Evolutionary conservation across 2,888 invertebrate species (phyloP).

Genomic region (Ennomos quercinarius): DNA sequence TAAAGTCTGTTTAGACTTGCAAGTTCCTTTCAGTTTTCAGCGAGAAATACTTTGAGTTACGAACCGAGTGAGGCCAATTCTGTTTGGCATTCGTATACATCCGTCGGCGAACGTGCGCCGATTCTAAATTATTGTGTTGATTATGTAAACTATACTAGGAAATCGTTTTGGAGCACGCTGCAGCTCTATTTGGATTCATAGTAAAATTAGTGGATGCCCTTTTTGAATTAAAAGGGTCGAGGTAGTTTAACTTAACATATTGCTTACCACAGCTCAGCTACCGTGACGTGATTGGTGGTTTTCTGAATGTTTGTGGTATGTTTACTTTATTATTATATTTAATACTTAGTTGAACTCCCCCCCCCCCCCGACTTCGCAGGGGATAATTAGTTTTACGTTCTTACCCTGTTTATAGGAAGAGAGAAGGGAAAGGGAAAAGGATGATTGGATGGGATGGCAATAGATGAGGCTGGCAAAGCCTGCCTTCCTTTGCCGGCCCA

Average conservation of each 20-base stretch:
- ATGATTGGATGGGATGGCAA: no score
- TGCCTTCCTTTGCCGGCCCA: no score
- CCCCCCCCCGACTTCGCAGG: no score
- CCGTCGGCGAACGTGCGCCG: conserved; percentile 70
- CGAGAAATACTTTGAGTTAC: conserved; percentile 71
- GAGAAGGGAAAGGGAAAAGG: no score
- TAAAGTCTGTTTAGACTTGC: conserved; percentile 62
- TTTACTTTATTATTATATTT: no score
- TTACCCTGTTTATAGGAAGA: no score
- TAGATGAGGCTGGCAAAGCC: no score
- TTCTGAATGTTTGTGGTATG: no score
- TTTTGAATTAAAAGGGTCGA: conserved; percentile 22
- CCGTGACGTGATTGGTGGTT: no score
- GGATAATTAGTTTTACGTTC: no score
- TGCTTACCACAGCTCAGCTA: background rate
- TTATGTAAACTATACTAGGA: conserved; percentile 51
- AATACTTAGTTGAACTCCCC: no score
- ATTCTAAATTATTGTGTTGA: conserved; percentile 62
- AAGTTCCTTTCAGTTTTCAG: conserved; percentile 70
- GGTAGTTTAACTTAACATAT: background rate
- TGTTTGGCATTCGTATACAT: conserved; percentile 75
- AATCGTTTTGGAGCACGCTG: conserved; percentile 26
- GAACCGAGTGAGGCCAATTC: conserved; percentile 59
- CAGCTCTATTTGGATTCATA: conserved; percentile 23
- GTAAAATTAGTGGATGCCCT: conserved; percentile 25